These are phyloP conservation scores for Helogale parvula DNA, from an alignment of 2,113 vertebrate species.

Conservation along the genomic window DNA sequence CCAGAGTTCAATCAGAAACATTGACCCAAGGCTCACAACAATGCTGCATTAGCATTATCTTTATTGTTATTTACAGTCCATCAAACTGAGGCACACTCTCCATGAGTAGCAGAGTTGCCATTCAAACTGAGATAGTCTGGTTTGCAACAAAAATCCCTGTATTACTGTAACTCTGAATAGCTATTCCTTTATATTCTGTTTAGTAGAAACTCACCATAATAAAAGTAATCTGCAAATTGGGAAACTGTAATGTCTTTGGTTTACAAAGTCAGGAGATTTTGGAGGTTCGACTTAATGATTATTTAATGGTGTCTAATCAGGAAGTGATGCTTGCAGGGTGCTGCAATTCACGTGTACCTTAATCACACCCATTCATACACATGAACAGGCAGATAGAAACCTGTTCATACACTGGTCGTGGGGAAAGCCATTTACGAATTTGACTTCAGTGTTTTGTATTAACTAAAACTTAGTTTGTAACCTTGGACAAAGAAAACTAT, in stretches of 20 bases:
- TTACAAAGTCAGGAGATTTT: not conserved
- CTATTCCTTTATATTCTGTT: not conserved
- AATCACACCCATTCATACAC: not conserved
- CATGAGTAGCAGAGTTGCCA: not conserved
- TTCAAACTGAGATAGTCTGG: not conserved
- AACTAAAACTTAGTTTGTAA: conserved; percentile 20
- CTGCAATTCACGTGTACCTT: not conserved
- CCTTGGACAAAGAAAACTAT: not conserved
- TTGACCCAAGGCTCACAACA: not conserved
- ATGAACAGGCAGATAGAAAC: not conserved
- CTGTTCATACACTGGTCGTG: not conserved
- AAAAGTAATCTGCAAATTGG: not conserved
- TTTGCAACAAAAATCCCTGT: not conserved
- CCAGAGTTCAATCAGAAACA: not conserved
- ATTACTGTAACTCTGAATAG: not conserved
- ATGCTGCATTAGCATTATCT: not conserved
- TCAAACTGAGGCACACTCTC: not conserved
- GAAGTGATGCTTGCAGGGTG: not conserved
- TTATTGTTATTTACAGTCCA: not conserved
- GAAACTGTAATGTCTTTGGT: not conserved
- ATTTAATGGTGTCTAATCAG: not conserved
- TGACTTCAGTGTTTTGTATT: not conserved
- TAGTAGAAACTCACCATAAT: not conserved
- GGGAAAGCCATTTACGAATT: not conserved
- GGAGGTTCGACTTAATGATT: not conserved